Evolutionary conservation across 2,888 invertebrate species (phyloP), one percentile per base, ranked within the genome.

Genomic region (Timandra comae): DNA sequence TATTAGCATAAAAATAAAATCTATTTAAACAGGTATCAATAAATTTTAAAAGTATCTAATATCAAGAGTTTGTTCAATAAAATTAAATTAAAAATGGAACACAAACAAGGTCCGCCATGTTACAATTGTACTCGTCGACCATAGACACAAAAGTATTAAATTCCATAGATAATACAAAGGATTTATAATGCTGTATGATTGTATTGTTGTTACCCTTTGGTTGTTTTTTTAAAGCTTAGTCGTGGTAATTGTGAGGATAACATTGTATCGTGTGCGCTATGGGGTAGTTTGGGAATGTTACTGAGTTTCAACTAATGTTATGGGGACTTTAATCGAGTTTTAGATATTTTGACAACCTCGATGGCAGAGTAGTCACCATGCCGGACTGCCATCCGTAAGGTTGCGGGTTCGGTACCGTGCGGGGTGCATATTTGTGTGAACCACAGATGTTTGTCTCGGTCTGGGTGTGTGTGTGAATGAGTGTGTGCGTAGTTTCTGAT

Each of bases 191-290:
- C 45, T 46, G 53, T 52, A 40, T 49, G 46, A 53, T 49, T 46
- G 42, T 42, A 48, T 48, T 46, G 46, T 49, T 30, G 39, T 41
- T 58, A 61, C 62, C 66, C 64, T 60, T 63, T 62, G 41, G 39
- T 38, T 16, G 32, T 47, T 50, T 54, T 60, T 57, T 57, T 41
- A 33, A 42, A 50, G 53, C 49, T 57, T 47, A 56, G 39, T 41
- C 49, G 47, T 48, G 41, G 55, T 65, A 61, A 67, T 65, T 64
- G 61, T 65, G 44, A 53, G 57, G 56, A 59, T 59, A 60, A 63
- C 62, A 56, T 16, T 16, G 29, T 29, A 33, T 41, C 23, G 42
- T 40, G 32, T 37, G 36, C 29, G 32, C 25, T 20, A 38, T 38
- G 38, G 32, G 38, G 36, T n/a, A n/a, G n/a, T 7, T 7, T 7